Evolutionary conservation across 2,113 vertebrate species (phyloP), one percentile per base, ranked within the genome.

Genomic region (Hyperoodon ampullatus): DNA sequence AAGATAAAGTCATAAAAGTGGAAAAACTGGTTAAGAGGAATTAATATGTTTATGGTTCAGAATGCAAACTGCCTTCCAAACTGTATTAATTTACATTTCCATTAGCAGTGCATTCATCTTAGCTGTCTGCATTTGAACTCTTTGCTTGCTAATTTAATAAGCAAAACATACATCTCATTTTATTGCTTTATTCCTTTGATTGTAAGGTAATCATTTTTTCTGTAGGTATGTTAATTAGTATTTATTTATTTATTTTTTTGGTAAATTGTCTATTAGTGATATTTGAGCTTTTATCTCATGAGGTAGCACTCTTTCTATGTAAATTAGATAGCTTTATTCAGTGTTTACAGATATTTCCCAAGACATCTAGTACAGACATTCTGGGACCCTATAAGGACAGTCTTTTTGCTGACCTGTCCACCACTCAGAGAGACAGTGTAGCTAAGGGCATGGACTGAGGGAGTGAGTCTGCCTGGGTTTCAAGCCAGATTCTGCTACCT

Each of bases 31-130:
- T 71, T 71, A 63, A 91, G 86, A 88, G n/a, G 42, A 93, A 68
- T 82, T 70, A 77, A 58, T 75, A 55, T 70, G 6, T 58, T 44
- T 87, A 60, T 78, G 14, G 16, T 26, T 91, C 77, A 83, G 61
- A 90, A 83, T 70, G 63, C 55, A 97, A 77, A 83, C 39, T 61
- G 53, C n/a, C 42, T 90, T 68, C 30, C 74, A 93, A 90, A 75
- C 9, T 16, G 9, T 71, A 39, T 82, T 78, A 44, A 78, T 80
- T 95, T 91, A 9, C 19, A 58, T 93, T 90, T 82, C 63, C 26
- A 77, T 50, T 83, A 88, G 44, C 30, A 77, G 5, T 77, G 18
- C n/a, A 61, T 66, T 71, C 58, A n/a, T 94, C 42, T 58, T 83
- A 63, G 33, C 30, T 83, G 16, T 75, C 60, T 93, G 44, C 14